Evolutionary conservation across 2,888 invertebrate species (phyloP), one percentile per base, ranked within the genome.

Genomic region (Cryptocephalus primarius): DNA sequence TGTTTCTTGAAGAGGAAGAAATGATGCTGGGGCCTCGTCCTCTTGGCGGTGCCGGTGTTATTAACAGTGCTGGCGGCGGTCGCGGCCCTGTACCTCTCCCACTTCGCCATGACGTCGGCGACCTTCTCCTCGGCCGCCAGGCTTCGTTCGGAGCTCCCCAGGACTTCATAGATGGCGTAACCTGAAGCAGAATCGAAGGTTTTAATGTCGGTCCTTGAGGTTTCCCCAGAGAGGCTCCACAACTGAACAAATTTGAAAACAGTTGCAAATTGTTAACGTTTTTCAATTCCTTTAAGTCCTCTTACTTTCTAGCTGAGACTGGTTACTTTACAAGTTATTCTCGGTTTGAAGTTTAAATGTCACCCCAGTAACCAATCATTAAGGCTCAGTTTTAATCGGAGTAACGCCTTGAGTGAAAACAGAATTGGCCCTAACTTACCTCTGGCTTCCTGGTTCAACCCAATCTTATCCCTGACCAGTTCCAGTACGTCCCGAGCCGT

Each of bases 31-130:
- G 75, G 75, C 42, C 62, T 58, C 14, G 65, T 55, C 46, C 67
- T 56, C 49, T 67, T 67, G 1, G 56, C 67, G 59, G 67, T 72
- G 58, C 60, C 61, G 48, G 55, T 63, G 42, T 60, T 63, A 4
- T 59, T 60, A 2, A 63, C 58, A 48, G 55, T 63, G 42, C 60
- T 63, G 8, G 62, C 54, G 2, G 61, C 59, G 40, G 60, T 75
- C 41, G 80, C 75, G 9, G 43, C 43, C 32, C 88, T 76, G 55
- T 89, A 89, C 56, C 88, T 79, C 70, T 95, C 95, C 94, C 94
- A 95, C 64, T 92, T 86, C 6, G 93, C 91, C 77, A 95, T 86
- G 14, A 93, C 92, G 69, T 95, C 95, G 1, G 92, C 88, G 10
- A 92, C 85, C 60, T 93, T 90, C 68, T 94, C 94, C 62, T 85